These are phyloP conservation scores for Synchiropus splendidus DNA, from an alignment of 2,113 vertebrate species.

Conservation along the genomic window DNA sequence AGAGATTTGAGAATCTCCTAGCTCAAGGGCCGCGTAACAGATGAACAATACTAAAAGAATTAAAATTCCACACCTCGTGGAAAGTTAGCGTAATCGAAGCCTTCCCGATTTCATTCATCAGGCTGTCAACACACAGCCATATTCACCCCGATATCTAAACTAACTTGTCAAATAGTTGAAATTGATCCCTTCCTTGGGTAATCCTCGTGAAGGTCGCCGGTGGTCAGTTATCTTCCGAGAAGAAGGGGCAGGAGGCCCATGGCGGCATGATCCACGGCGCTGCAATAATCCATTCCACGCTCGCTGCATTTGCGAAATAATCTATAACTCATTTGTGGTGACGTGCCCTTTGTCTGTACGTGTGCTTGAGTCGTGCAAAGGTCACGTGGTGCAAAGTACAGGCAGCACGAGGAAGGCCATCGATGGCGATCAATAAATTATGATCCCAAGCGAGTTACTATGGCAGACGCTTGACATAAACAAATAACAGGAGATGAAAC, in stretches of 20 bases:
- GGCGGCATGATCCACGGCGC: constrained; percentile 7
- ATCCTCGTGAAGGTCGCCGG: constrained; percentile 30
- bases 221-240: constrained; percentile 20
- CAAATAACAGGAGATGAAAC: constrained; percentile 6
- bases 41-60: not conserved
- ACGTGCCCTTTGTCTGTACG: constrained; percentile 44
- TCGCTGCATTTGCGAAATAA: constrained; percentile 32
- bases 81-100: constrained; percentile 19
- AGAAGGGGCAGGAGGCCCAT: constrained; percentile 17
- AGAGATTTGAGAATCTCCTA: not conserved
- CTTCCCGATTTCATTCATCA: constrained; percentile 19
- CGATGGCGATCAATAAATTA: constrained; percentile 40
- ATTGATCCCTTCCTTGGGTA: constrained; percentile 25
- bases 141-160: constrained; percentile 29
- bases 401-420: constrained; percentile 31
- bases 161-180: constrained; percentile 24
- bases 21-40: constrained; percentile 10
- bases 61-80: constrained; percentile 22
- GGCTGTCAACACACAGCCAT: constrained; percentile 5
- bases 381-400: constrained; percentile 35
- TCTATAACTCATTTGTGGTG: constrained; percentile 58
- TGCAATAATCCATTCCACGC: constrained; percentile 29
- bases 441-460: constrained; percentile 10
- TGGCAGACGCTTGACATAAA: constrained; percentile 28
- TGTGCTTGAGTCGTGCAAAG: constrained; percentile 29